Percentiles rank a stretch among this genome's conserved stretches.
Evolutionary conservation across 37 sponge, comb jelly and placozoan species (phyloP).

Genomic region (Hexactinellida sp.): DNA sequence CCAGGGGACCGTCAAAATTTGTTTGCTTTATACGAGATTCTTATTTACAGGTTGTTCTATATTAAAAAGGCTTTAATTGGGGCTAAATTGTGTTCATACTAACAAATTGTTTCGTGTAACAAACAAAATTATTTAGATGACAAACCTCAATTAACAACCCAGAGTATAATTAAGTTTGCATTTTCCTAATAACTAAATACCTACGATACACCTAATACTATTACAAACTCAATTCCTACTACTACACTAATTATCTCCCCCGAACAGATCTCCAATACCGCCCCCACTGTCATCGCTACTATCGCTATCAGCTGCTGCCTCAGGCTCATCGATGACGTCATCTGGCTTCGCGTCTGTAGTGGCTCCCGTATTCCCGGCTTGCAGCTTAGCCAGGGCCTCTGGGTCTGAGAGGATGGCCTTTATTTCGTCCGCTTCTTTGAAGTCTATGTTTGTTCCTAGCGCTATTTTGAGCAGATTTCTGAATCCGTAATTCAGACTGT

Average conservation of each 20-base stretch:
- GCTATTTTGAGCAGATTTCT: slow-evolving; percentile 88
- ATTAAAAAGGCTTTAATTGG: no score
- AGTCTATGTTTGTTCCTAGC: slow-evolving; percentile 80
- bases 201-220: no score
- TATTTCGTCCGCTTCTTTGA: slow-evolving; percentile 81
- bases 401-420: neutral
- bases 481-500: slow-evolving; percentile 15
- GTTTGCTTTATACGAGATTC: no score
- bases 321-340: neutral
- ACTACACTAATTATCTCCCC: neutral
- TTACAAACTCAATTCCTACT: neutral
- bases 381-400: neutral
- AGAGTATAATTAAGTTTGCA: no score
- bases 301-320: neutral
- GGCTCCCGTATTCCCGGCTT: neutral
- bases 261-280: neutral
- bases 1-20: no score
- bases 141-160: no score
- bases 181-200: no score
- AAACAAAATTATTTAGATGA: no score
- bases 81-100: no score
- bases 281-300: neutral
- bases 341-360: neutral
- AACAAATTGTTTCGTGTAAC: no score
- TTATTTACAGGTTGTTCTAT: no score